These are phyloP conservation scores for Rhopalosiphum padi DNA, from an alignment of 1,140 invertebrate genomes.

Conservation along the genomic window DNA sequence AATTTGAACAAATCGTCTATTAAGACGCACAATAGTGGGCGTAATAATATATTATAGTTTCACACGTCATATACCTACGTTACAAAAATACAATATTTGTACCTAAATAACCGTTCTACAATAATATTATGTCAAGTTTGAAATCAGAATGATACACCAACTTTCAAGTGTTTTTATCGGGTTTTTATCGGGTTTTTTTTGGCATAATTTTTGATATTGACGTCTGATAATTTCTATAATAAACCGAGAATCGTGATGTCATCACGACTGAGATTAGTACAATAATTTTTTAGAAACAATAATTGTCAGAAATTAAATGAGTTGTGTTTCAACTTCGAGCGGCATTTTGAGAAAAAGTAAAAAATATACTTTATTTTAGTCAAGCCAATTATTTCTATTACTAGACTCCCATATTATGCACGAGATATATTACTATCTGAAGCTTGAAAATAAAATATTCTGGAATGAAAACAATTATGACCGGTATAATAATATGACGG, in stretches of 20 bases:
- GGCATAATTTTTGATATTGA: neutral
- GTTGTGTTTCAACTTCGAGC: neutral
- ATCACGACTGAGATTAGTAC: neutral
- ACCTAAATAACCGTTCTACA: neutral
- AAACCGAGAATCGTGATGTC: neutral
- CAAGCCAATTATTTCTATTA: neutral
- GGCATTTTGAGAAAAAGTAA: neutral
- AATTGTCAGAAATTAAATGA: neutral
- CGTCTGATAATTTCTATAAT: neutral
- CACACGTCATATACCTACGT: neutral
- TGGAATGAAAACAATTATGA: neutral
- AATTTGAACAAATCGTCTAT: neutral
- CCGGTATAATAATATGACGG: neutral
- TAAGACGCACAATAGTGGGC: neutral
- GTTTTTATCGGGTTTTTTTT: neutral
- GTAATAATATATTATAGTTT: conserved; percentile 10
- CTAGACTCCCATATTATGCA: neutral
- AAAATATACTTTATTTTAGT: neutral
- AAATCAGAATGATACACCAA: neutral
- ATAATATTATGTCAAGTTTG: neutral
- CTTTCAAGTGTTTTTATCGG: neutral
- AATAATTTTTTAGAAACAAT: neutral
- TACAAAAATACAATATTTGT: neutral
- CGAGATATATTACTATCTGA: neutral
- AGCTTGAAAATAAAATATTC: neutral